Evolutionary conservation across 2,797 vertebrate species (phyloP).

Genomic region (Momotus momota): DNA sequence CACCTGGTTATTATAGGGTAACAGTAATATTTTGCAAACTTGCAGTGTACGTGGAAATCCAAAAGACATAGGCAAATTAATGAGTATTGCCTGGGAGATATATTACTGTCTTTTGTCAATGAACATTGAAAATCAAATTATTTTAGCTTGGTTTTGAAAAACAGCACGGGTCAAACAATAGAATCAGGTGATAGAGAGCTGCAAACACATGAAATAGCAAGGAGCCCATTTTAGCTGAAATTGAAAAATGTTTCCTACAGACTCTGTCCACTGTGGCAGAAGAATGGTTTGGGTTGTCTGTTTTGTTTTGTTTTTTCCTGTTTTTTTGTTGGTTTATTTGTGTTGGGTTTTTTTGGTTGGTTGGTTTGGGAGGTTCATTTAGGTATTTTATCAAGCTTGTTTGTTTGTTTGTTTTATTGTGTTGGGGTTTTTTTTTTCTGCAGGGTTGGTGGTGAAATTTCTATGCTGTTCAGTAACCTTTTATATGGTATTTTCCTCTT

Average conservation of each 20-base stretch:
- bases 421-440: no score
- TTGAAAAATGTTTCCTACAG: neutral
- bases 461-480: neutral
- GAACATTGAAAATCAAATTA: neutral
- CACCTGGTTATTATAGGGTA: neutral
- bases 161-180: constrained; percentile 32
- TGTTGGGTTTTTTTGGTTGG: no score
- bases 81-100: neutral
- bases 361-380: no score
- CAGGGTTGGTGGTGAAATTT: neutral
- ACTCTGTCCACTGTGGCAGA: neutral
- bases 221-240: neutral
- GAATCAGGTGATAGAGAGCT: neutral
- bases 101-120: neutral
- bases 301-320: no score
- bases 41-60: neutral
- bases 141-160: neutral
- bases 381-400: no score
- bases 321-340: no score
- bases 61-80: neutral
- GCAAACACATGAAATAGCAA: neutral
- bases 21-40: neutral
- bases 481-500: neutral
- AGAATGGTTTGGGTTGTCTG: neutral
- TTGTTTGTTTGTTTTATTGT: no score